These are phyloP conservation scores for Hyperoplus lanceolatus DNA, from an alignment of 2,797 vertebrate species.

Conservation along the genomic window DNA sequence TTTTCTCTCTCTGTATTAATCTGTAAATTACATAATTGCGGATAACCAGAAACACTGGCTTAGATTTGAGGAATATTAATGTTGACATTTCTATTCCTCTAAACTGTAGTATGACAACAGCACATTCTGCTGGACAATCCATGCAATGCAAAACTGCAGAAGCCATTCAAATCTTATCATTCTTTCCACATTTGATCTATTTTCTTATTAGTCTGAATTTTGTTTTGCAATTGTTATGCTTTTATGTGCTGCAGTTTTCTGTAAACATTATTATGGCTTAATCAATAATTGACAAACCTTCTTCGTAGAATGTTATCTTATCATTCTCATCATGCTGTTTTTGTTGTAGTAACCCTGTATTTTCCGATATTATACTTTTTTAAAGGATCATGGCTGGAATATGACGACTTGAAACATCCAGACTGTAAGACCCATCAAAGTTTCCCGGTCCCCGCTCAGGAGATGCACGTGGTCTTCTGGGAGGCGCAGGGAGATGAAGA, in stretches of 20 bases:
- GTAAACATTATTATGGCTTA: neutral
- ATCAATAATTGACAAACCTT: neutral
- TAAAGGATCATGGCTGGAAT: slow-evolving; percentile 93
- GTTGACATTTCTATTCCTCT: slow-evolving; percentile 10
- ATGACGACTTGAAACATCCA: slow-evolving; percentile 91
- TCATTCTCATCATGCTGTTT: neutral
- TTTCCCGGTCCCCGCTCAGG: slow-evolving; percentile 85
- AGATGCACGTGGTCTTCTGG: slow-evolving; percentile 94
- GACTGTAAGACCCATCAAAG: slow-evolving; percentile 74
- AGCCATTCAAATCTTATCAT: neutral
- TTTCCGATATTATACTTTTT: neutral
- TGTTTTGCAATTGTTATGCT: neutral
- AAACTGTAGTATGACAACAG: slow-evolving; percentile 45
- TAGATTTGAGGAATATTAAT: slow-evolving; percentile 11
- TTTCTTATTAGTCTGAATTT: neutral
- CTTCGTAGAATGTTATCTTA: no score
- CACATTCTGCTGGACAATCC: slow-evolving; percentile 65
- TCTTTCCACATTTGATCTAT: neutral
- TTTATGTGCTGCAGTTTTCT: neutral
- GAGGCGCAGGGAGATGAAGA: slow-evolving; percentile 71
- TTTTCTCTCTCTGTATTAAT: neutral
- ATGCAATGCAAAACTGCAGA: slow-evolving; percentile 27
- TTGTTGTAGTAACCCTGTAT: neutral
- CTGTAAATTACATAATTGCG: neutral
- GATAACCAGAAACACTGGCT: slow-evolving; percentile 6